Conservation (phyloP, 2,113 vertebrate species). For the Quiscalus mexicanus region DNA sequence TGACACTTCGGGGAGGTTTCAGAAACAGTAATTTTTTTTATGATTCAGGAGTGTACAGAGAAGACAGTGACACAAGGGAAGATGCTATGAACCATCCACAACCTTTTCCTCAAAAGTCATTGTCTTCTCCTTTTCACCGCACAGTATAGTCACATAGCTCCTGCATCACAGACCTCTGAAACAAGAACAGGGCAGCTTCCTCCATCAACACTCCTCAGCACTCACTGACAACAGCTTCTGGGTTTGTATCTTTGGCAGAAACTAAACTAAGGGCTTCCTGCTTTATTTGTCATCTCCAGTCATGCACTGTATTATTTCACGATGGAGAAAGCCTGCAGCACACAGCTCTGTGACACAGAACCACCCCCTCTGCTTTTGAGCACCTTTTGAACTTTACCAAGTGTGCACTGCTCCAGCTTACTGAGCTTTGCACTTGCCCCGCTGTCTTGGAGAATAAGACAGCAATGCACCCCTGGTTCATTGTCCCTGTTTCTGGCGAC, state of each 20-base stretch:
- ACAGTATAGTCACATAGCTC: neutral
- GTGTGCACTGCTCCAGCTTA: neutral
- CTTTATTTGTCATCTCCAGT: neutral
- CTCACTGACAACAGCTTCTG: neutral
- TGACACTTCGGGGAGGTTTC: fast-evolving
- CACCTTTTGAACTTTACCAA: neutral
- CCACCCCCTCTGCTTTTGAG: neutral
- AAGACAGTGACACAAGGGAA: neutral
- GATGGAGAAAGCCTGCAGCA: neutral
- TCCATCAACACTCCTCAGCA: fast-evolving
- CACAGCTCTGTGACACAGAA: neutral
- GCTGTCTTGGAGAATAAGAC: neutral
- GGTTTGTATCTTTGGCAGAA: neutral
- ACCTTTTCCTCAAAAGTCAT: neutral
- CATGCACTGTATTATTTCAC: neutral
- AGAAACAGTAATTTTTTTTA: neutral
- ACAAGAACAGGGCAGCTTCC: neutral
- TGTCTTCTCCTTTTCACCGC: neutral
- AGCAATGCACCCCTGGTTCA: neutral
- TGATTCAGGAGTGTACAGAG: neutral
- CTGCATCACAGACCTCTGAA: neutral
- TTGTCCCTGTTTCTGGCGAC: neutral
- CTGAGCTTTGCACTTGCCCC: neutral
- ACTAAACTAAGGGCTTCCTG: neutral
- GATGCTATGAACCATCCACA: neutral